A percentile compares a stretch with the other conserved stretches of the same genome.
phyloP scores from a whole-genome alignment of 2,113 vertebrate genomes.

The Psophia crepitans region DNA sequence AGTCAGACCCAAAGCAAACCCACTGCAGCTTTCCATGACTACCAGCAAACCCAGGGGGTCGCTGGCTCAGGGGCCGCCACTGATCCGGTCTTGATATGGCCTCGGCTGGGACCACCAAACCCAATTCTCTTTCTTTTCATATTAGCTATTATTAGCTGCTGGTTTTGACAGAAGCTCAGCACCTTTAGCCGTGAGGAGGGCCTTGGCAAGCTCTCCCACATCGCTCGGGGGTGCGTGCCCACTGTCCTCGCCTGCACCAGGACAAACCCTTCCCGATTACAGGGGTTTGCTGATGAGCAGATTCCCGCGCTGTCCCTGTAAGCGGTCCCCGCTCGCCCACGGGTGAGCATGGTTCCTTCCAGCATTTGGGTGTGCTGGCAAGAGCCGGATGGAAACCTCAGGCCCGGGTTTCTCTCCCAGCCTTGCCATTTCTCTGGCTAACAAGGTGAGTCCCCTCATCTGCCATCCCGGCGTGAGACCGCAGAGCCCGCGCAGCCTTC shows the following conservation, averaged over 20 bases:
- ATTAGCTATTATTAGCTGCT: not conserved
- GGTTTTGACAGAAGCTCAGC: not conserved
- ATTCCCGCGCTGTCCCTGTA: not conserved
- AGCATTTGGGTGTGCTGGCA: not conserved
- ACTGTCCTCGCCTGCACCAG: not conserved
- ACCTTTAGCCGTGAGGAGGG: not conserved
- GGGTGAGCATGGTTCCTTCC: not conserved
- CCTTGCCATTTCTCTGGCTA: not conserved
- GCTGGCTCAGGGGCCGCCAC: not conserved
- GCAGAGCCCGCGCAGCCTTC: not conserved
- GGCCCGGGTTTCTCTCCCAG: not conserved
- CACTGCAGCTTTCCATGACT: not conserved
- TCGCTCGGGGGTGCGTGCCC: not conserved
- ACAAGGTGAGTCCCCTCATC: not conserved
- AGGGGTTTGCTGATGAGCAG: not conserved
- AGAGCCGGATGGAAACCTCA: not conserved
- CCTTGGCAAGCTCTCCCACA: not conserved
- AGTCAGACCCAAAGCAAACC: not conserved
- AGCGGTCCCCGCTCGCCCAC: fast-evolving
- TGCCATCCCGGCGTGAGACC: fast-evolving
- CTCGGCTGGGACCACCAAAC: not conserved
- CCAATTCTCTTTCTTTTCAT: not conserved
- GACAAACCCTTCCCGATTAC: not conserved
- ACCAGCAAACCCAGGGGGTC: too few species aligned
- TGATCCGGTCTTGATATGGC: not conserved